Evolutionary conservation across 2,113 vertebrate genomes (phyloP).

Genomic region (Budorcas taxicolor): DNA sequence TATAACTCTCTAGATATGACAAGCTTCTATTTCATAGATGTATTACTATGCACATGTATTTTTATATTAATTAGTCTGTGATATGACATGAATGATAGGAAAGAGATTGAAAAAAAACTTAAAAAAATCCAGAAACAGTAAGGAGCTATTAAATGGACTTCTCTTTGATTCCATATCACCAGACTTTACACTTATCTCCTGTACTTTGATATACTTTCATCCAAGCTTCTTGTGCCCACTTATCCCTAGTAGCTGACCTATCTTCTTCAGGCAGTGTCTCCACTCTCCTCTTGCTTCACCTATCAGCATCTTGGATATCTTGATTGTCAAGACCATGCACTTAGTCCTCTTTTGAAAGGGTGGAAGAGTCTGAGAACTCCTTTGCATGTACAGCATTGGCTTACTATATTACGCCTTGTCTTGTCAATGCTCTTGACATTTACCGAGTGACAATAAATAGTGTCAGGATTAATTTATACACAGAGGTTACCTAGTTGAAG

Average conservation of each 20-base stretch:
- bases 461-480: background rate
- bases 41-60: background rate
- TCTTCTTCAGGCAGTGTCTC: background rate
- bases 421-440: background rate
- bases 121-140: background rate
- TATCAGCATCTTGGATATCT: background rate
- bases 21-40: background rate
- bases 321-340: background rate
- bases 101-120: background rate
- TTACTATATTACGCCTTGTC: background rate
- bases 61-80: background rate
- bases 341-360: background rate
- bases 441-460: background rate
- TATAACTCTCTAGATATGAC: background rate
- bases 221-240: background rate
- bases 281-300: background rate
- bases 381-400: background rate
- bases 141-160: background rate
- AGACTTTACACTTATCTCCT: background rate
- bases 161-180: background rate
- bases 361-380: background rate
- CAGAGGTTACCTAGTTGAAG: background rate
- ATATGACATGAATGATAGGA: background rate
- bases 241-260: background rate
- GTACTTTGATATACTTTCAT: background rate